These are phyloP conservation scores for Plebejus argus DNA, from an alignment of 2,888 invertebrate species.

Conservation along the genomic window DNA sequence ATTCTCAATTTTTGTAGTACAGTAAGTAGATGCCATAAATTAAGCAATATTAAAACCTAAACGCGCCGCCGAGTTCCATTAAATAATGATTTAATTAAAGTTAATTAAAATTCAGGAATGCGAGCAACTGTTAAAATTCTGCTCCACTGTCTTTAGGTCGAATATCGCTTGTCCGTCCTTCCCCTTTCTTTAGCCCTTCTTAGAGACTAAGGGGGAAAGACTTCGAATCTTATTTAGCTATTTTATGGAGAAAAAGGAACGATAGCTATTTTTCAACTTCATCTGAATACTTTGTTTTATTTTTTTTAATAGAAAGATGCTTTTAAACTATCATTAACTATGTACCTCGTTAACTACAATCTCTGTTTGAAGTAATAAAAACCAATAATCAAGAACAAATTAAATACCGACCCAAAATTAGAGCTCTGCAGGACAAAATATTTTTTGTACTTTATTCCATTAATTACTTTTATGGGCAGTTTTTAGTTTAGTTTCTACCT, in stretches of 20 bases:
- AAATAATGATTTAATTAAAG: background rate
- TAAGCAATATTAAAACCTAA: conserved; percentile 1
- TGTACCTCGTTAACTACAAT: background rate
- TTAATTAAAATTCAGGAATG: background rate
- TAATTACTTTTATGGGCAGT: background rate
- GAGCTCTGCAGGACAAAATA: too few species aligned
- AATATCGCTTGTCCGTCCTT: background rate
- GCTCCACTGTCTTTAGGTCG: background rate
- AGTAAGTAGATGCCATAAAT: background rate
- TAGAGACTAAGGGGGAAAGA: background rate
- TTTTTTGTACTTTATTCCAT: too few species aligned
- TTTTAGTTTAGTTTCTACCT: too few species aligned
- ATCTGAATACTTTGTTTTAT: background rate
- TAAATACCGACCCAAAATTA: too few species aligned
- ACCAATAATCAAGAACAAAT: too few species aligned
- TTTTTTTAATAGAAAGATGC: too few species aligned
- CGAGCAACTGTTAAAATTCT: background rate
- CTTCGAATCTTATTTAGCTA: background rate
- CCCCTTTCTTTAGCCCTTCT: background rate
- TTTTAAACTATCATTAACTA: too few species aligned
- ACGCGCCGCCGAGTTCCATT: background rate
- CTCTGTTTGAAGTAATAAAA: background rate
- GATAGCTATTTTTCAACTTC: background rate
- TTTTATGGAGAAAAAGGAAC: background rate
- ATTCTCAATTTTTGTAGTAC: background rate